These are phyloP conservation scores for Colistium nudipinnis DNA, from an alignment of 2,113 vertebrate species.

Conservation along the genomic window DNA sequence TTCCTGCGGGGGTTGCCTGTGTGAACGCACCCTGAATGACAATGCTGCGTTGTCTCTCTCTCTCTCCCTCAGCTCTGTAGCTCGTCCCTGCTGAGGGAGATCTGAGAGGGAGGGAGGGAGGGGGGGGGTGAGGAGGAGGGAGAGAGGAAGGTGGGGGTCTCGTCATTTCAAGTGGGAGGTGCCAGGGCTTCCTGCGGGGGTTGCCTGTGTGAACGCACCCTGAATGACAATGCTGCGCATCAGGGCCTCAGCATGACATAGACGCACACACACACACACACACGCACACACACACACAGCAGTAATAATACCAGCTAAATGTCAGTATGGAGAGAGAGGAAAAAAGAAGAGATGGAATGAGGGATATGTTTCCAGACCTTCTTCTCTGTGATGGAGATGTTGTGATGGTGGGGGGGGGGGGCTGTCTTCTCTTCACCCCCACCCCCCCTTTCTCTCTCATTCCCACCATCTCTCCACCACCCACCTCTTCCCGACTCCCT, in stretches of 20 bases:
- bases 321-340: background rate
- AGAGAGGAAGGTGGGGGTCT: background rate
- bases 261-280: slow-evolving; percentile 31
- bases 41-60: slow-evolving; percentile 24
- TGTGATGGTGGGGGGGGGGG: background rate
- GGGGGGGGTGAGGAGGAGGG: background rate
- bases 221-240: slow-evolving; percentile 79
- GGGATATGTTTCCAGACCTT: slow-evolving; percentile 9
- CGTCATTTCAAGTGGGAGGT: slow-evolving; percentile 59
- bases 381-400: background rate
- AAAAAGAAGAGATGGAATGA: background rate
- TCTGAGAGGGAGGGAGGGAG: slow-evolving; percentile 41
- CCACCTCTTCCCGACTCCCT: slow-evolving; percentile 51
- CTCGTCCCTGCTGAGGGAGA: slow-evolving; percentile 65
- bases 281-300: slow-evolving; percentile 37
- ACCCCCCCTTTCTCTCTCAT: too few species aligned
- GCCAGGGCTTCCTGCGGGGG: slow-evolving; percentile 78
- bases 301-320: slow-evolving; percentile 34
- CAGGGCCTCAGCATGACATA: slow-evolving; percentile 67
- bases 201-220: slow-evolving; percentile 73
- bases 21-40: slow-evolving; percentile 78
- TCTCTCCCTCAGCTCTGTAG: slow-evolving; percentile 42
- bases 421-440: slow-evolving; percentile 33
- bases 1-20: slow-evolving; percentile 79
- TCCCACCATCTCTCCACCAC: slow-evolving; percentile 17